Evolutionary conservation across 53 echinoderm and acorn worm species (phyloP).

Genomic region (Paracentrotus lividus): DNA sequence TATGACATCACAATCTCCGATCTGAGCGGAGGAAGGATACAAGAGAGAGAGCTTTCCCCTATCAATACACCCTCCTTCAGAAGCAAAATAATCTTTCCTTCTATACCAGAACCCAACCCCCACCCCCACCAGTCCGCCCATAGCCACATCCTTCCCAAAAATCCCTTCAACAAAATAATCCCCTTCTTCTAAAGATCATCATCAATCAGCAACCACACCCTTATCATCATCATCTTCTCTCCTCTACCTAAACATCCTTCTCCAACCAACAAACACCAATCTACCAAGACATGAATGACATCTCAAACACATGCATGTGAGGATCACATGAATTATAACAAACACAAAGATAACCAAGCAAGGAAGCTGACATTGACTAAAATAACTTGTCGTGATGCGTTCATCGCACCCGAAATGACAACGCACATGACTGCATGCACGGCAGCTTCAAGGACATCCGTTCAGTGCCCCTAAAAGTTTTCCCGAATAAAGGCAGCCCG

Average conservation of each 20-base stretch:
- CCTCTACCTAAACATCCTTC: background rate
- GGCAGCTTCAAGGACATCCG: conserved; percentile 27
- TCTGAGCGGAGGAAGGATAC: too few relatives aligned
- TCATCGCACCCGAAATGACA: background rate
- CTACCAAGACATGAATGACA: background rate
- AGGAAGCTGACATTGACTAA: conserved; percentile 4
- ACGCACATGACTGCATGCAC: background rate
- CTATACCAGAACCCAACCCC: too few relatives aligned
- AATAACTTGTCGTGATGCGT: conserved; percentile 19
- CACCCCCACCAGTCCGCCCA: too few relatives aligned
- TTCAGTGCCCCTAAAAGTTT: conserved; percentile 58
- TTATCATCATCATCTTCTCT: background rate
- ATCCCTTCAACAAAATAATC: too few relatives aligned
- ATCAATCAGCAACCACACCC: too few relatives aligned
- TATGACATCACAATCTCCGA: too few relatives aligned
- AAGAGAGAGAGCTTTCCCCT: too few relatives aligned
- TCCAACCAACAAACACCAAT: too few relatives aligned
- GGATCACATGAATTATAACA: background rate
- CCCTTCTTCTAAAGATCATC: too few relatives aligned
- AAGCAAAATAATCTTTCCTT: too few relatives aligned
- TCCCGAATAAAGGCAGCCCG: conserved; percentile 47
- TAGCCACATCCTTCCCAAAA: too few relatives aligned
- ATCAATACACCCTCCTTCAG: too few relatives aligned
- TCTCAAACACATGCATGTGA: background rate
- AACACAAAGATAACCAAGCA: background rate